Percentiles rank a stretch among this genome's conserved stretches.
These are phyloP conservation scores for Chloroclystis v-ata DNA, from an alignment of 2,888 invertebrate species.

Conservation along the genomic window DNA sequence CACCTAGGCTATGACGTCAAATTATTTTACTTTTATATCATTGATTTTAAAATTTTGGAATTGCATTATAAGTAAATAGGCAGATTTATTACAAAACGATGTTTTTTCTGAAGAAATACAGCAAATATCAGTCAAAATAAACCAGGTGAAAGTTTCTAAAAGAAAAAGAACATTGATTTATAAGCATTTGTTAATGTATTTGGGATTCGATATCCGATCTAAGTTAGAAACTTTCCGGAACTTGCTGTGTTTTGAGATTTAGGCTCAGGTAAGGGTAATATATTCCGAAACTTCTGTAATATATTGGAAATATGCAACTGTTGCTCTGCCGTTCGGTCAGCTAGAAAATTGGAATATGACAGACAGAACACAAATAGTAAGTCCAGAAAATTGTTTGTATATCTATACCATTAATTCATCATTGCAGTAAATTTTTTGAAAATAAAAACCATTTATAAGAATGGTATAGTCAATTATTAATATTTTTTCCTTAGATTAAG, in stretches of 20 bases:
- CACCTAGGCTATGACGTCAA: too few relatives aligned
- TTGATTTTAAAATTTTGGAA: too few relatives aligned
- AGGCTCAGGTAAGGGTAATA: slow-evolving; percentile 1
- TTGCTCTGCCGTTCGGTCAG: not conserved
- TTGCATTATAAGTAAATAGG: too few relatives aligned
- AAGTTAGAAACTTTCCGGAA: slow-evolving; percentile 20
- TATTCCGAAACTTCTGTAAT: not conserved
- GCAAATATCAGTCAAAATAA: not conserved
- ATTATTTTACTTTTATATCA: too few relatives aligned
- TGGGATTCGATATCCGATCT: slow-evolving; percentile 16
- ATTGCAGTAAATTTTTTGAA: too few relatives aligned
- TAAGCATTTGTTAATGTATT: slow-evolving; percentile 27
- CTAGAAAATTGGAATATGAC: not conserved
- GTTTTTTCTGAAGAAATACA: not conserved
- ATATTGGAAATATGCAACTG: not conserved
- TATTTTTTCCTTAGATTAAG: too few relatives aligned
- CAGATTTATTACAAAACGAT: too few relatives aligned
- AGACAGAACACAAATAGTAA: not conserved
- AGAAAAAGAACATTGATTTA: slow-evolving; percentile 23
- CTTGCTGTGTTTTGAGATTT: slow-evolving; percentile 10
- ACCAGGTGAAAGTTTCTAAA: slow-evolving; percentile 18
- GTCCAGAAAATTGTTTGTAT: too few relatives aligned
- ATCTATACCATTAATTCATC: too few relatives aligned
- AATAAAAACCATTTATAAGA: too few relatives aligned
- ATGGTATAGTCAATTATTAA: too few relatives aligned